Conservation (phyloP, 2,888 invertebrate genomes). For the Hoplodrina ambigua region DNA sequence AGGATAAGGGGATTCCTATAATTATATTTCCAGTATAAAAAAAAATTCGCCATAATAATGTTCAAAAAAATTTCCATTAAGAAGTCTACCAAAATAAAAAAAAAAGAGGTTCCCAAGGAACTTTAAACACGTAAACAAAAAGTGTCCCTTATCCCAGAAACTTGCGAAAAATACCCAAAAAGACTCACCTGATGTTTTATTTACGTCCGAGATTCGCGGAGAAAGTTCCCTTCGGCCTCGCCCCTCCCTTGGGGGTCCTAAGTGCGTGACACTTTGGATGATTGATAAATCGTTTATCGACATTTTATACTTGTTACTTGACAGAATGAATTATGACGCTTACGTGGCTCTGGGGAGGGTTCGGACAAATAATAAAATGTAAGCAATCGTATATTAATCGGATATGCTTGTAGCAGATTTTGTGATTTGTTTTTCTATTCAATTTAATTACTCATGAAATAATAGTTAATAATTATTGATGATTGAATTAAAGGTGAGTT, state of each 20-base stretch:
- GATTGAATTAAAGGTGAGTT: too few species aligned
- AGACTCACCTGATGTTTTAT: conserved; percentile 56
- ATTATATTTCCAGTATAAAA: too few species aligned
- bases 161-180: conserved; percentile 37
- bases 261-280: conserved; percentile 69
- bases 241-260: conserved; percentile 41
- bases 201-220: conserved; percentile 57
- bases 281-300: conserved; percentile 76
- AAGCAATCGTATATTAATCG: background rate
- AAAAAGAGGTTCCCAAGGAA: conserved; percentile 12
- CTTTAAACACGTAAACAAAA: conserved; percentile 28
- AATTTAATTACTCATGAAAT: too few species aligned
- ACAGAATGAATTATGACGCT: conserved; percentile 66
- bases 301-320: conserved; percentile 63
- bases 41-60: background rate
- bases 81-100: too few species aligned
- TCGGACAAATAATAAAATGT: background rate
- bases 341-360: background rate
- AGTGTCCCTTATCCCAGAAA: conserved; percentile 14
- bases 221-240: conserved; percentile 17
- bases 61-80: background rate
- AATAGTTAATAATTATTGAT: too few species aligned
- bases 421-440: too few species aligned
- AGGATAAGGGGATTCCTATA: too few species aligned
- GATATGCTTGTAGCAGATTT: background rate